Evolutionary conservation across 2,888 invertebrate genomes (phyloP).

Genomic region (Brassicogethes aeneus): DNA sequence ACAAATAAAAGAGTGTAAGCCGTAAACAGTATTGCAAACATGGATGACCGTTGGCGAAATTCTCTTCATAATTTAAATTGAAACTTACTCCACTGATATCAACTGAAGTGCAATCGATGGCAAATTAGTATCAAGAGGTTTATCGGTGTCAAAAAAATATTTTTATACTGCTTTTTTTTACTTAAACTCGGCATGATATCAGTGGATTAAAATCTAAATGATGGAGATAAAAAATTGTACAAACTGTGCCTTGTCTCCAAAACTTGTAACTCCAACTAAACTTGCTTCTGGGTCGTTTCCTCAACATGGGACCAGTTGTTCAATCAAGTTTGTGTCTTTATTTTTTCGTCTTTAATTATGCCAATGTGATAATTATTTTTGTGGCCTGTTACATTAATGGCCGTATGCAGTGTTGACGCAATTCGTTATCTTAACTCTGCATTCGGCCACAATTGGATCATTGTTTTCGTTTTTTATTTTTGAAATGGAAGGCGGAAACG

Average conservation of each 20-base stretch:
- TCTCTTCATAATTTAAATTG: too few species aligned
- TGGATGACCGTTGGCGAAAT: slow-evolving; percentile 16
- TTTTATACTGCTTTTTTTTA: too few species aligned
- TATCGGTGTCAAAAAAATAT: too few species aligned
- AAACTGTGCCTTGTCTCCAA: slow-evolving; percentile 22
- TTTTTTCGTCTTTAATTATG: slow-evolving; percentile 8
- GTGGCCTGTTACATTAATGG: slow-evolving; percentile 18
- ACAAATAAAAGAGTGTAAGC: slow-evolving; percentile 11
- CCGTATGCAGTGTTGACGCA: slow-evolving; percentile 2
- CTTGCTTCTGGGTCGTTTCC: slow-evolving; percentile 15
- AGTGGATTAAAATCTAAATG: too few species aligned
- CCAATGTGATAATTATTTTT: slow-evolving; percentile 19
- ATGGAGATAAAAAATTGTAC: too few species aligned
- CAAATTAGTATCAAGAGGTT: too few species aligned
- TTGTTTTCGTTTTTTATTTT: not conserved
- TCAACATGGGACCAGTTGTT: slow-evolving; percentile 19
- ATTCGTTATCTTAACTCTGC: slow-evolving; percentile 10
- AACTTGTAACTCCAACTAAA: too few species aligned
- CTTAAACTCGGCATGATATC: too few species aligned
- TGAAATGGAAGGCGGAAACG: not conserved
- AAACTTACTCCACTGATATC: too few species aligned
- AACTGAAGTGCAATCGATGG: too few species aligned
- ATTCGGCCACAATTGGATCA: too few species aligned
- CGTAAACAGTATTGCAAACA: slow-evolving; percentile 18
- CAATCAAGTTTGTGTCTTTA: not conserved